These are phyloP conservation scores for Chrysogorgia sp. DNA, from an alignment of 92 coral and sea anemone genomes.

Conservation along the genomic window DNA sequence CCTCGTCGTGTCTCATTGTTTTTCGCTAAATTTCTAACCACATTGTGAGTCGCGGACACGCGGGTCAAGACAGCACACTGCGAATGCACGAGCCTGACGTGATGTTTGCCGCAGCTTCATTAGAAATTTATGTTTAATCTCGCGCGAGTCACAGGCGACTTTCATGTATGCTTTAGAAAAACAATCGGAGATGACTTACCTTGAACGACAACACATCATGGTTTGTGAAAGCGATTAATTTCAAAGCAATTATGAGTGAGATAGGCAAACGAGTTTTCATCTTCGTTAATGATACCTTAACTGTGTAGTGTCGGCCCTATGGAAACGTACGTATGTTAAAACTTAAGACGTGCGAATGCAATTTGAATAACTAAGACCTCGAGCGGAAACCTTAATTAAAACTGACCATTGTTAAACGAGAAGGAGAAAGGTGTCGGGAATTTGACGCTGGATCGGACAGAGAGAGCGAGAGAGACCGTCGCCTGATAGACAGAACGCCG, in stretches of 20 bases:
- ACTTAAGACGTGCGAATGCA: too few relatives aligned
- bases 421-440: neutral
- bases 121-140: neutral
- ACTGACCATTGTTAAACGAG: neutral
- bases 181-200: neutral
- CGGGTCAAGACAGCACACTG: neutral
- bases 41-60: neutral
- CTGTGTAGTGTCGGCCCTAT: too few relatives aligned
- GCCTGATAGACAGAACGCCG: neutral
- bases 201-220: too few relatives aligned
- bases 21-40: slow-evolving; percentile 22
- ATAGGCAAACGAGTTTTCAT: neutral
- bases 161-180: slow-evolving; percentile 7
- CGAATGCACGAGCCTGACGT: neutral
- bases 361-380: slow-evolving; percentile 17
- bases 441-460: neutral
- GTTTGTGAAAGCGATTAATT: too few relatives aligned
- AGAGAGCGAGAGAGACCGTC: neutral
- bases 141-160: neutral
- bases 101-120: neutral
- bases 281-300: too few relatives aligned
- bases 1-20: neutral
- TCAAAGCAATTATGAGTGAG: too few relatives aligned
- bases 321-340: too few relatives aligned
- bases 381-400: slow-evolving; percentile 28